These are phyloP conservation scores for Oreohelix idahoensis DNA, from an alignment of 1,140 invertebrate species.

Conservation along the genomic window DNA sequence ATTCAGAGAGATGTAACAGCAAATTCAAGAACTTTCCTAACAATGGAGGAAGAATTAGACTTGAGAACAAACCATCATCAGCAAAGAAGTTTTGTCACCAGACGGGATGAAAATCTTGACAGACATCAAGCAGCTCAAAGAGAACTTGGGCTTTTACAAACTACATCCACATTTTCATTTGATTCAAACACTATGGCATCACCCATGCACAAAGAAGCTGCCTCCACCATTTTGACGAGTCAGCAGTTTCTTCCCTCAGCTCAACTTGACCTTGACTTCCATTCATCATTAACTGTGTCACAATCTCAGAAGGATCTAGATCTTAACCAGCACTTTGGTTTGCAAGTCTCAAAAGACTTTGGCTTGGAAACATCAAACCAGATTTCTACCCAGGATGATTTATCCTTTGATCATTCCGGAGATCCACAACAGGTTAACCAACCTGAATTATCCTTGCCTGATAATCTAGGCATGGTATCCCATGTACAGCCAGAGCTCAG, in stretches of 20 bases:
- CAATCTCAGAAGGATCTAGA: constrained; percentile 34
- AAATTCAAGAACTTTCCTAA: constrained; percentile 8
- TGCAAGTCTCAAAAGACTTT: constrained; percentile 39
- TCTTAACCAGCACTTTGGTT: constrained; percentile 26
- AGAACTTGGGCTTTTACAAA: not conserved
- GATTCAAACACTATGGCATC: constrained; percentile 5
- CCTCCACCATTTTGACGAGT: not conserved
- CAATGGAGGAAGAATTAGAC: constrained; percentile 29
- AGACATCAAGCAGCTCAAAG: not conserved
- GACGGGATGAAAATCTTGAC: constrained; percentile 1
- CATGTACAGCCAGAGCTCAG: constrained; percentile 24
- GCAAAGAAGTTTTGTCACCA: constrained; percentile 2
- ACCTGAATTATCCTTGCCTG: constrained; percentile 16
- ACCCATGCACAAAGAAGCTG: not conserved
- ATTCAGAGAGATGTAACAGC: not conserved
- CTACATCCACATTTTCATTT: constrained; percentile 11
- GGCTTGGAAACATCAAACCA: constrained; percentile 3
- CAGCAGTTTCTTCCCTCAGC: constrained; percentile 27
- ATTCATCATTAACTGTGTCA: constrained; percentile 7
- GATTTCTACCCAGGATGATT: not conserved
- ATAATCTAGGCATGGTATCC: constrained; percentile 10
- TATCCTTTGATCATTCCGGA: constrained; percentile 7
- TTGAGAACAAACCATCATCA: constrained; percentile 25
- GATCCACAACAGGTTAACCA: not conserved
- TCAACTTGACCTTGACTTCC: constrained; percentile 33